Percentiles rank a stretch among this genome's conserved stretches.
Evolutionary conservation across 2,888 invertebrate species (phyloP).

Genomic region (Drosophila formosana): DNA sequence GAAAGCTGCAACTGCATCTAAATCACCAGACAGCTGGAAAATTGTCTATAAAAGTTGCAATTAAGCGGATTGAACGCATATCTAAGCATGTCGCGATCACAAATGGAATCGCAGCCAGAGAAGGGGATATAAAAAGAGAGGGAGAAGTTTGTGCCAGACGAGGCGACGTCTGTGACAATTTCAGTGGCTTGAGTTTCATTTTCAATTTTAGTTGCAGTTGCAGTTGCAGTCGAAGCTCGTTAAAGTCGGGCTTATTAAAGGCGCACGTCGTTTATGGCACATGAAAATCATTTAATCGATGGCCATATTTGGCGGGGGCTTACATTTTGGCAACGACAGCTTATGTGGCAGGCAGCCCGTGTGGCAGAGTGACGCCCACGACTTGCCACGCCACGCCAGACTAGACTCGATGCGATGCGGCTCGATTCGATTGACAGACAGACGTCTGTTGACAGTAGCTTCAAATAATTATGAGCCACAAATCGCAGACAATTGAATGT

Average conservation of each 20-base stretch:
- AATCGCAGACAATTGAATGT: conserved; percentile 62
- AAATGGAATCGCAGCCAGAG: conserved; percentile 16
- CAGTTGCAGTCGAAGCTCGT: conserved; percentile 63
- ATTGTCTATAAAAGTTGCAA: conserved; percentile 76
- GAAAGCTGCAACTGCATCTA: conserved; percentile 38
- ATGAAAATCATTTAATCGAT: conserved; percentile 81
- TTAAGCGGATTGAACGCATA: conserved; percentile 75
- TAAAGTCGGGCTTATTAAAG: conserved; percentile 75
- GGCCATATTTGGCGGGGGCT: conserved; percentile 73
- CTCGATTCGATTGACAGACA: conserved; percentile 62
- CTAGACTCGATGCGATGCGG: background rate
- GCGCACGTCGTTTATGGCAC: conserved; percentile 80
- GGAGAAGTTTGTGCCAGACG: conserved; percentile 45
- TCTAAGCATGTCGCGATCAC: conserved; percentile 62
- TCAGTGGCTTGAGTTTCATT: conserved; percentile 56
- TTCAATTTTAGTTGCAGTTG: conserved; percentile 52
- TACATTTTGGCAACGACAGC: conserved; percentile 60
- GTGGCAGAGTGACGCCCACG: conserved; percentile 49
- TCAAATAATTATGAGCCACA: conserved; percentile 74
- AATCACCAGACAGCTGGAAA: conserved; percentile 44
- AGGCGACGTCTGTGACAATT: conserved; percentile 74
- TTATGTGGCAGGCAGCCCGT: conserved; percentile 38
- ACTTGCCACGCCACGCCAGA: conserved; percentile 17
- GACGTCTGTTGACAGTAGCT: conserved; percentile 62
- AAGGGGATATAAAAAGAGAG: conserved; percentile 10